Conservation (phyloP, 2,888 invertebrate genomes). For the Hermaeophaga mercurialis region DNA sequence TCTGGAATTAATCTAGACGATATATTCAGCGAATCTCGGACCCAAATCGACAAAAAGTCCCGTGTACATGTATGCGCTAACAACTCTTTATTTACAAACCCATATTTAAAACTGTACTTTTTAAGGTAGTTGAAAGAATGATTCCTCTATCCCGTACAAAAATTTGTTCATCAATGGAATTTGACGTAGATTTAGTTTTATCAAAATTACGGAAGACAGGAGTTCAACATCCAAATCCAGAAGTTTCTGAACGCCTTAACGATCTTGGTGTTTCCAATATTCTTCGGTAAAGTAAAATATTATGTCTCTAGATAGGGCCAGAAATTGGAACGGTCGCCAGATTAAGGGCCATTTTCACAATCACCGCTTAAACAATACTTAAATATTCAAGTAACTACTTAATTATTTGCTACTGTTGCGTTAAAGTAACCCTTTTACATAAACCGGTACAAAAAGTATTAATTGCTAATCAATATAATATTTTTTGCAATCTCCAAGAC, state of each 20-base stretch:
- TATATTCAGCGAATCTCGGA: conserved; percentile 37
- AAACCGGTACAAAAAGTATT: too few relatives aligned
- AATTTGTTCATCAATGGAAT: conserved; percentile 44
- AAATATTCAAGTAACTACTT: too few relatives aligned
- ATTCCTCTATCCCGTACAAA: conserved; percentile 42
- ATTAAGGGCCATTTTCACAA: too few relatives aligned
- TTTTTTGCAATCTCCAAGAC: too few relatives aligned
- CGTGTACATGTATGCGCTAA: conserved; percentile 6
- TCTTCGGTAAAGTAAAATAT: conserved; percentile 29
- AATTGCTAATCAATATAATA: too few relatives aligned
- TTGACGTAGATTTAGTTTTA: conserved; percentile 41
- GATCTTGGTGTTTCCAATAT: conserved; percentile 46
- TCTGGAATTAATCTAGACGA: conserved; percentile 34
- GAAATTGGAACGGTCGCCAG: too few relatives aligned
- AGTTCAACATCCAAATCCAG: conserved; percentile 39
- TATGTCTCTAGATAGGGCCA: neutral
- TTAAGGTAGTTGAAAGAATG: conserved; percentile 26
- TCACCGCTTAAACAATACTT: too few relatives aligned
- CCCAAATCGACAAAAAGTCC: neutral
- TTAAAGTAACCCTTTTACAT: too few relatives aligned
- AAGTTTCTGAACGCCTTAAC: conserved; percentile 39
- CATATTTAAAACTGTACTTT: neutral
- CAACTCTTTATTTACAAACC: neutral
- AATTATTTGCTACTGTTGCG: too few relatives aligned
- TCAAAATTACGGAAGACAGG: conserved; percentile 38